These are phyloP conservation scores for Proteles cristata DNA, from an alignment of 2,113 vertebrate genomes.

Conservation along the genomic window DNA sequence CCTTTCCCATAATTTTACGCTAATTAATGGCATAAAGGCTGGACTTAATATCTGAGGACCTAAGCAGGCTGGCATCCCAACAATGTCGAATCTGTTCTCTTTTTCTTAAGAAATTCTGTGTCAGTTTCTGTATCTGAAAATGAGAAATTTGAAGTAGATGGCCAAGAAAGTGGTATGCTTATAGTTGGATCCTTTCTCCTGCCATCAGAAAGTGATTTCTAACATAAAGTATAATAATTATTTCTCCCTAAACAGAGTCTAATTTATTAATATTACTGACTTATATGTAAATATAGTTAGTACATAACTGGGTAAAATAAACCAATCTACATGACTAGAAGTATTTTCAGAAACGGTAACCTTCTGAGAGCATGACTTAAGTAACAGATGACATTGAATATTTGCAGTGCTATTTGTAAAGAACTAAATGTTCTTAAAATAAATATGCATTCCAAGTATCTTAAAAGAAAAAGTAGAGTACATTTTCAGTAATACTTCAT, in stretches of 20 bases:
- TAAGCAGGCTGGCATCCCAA: not conserved
- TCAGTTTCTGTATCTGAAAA: not conserved
- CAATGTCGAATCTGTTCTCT: not conserved
- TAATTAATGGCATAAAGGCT: not conserved
- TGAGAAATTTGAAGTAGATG: not conserved
- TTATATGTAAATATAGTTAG: not conserved
- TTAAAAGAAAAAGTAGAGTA: not conserved
- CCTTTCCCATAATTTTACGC: not conserved
- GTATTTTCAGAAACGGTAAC: not conserved
- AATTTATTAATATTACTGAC: not conserved
- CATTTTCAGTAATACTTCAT: not conserved
- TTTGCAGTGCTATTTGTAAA: not conserved
- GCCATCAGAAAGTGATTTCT: not conserved
- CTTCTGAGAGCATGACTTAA: not conserved
- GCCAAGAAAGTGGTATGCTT: not conserved
- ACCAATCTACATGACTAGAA: not conserved
- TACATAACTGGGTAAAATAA: not conserved
- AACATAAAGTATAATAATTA: not conserved
- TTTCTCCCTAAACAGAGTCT: not conserved
- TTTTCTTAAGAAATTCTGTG: not conserved
- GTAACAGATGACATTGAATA: not conserved
- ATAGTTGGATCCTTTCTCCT: not conserved
- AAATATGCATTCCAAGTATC: not conserved
- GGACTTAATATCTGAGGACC: not conserved
- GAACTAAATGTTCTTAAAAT: not conserved